These are phyloP conservation scores for Pseudomyrmex gracilis DNA, from an alignment of 1,140 invertebrate genomes.

Conservation along the genomic window DNA sequence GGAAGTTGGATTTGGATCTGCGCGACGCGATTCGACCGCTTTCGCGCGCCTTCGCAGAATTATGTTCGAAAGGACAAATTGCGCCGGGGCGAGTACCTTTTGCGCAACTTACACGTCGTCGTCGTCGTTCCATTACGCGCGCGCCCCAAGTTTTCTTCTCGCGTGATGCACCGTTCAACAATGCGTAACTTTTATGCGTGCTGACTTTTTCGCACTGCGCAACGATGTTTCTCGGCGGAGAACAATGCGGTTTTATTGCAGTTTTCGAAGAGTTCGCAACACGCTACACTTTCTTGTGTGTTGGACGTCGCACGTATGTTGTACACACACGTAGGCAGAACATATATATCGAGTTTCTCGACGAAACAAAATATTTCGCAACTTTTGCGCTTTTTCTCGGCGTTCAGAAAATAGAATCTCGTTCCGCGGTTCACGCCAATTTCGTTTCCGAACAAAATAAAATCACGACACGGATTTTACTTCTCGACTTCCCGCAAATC, in stretches of 20 bases:
- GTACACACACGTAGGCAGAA: neutral
- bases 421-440: neutral
- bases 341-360: neutral
- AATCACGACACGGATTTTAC: too few relatives aligned
- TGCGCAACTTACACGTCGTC: conserved; percentile 4
- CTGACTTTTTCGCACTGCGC: neutral
- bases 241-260: conserved; percentile 10
- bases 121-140: too few relatives aligned
- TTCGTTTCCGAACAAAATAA: too few relatives aligned
- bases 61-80: neutral
- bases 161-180: conserved; percentile 34
- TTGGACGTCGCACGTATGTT: too few relatives aligned
- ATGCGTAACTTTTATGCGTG: conserved; percentile 55
- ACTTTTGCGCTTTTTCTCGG: neutral
- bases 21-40: neutral
- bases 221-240: neutral
- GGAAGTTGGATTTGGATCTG: conserved; percentile 91
- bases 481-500: too few relatives aligned
- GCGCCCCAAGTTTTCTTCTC: neutral
- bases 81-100: neutral
- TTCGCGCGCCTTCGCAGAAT: conserved; percentile 22
- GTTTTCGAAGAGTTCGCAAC: neutral
- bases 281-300: neutral
- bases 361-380: conserved; percentile 13
- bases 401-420: neutral